Percentiles rank a stretch among this genome's conserved stretches.
Conservation (phyloP, 2,888 invertebrate genomes). For the Heliconius ethilla region DNA sequence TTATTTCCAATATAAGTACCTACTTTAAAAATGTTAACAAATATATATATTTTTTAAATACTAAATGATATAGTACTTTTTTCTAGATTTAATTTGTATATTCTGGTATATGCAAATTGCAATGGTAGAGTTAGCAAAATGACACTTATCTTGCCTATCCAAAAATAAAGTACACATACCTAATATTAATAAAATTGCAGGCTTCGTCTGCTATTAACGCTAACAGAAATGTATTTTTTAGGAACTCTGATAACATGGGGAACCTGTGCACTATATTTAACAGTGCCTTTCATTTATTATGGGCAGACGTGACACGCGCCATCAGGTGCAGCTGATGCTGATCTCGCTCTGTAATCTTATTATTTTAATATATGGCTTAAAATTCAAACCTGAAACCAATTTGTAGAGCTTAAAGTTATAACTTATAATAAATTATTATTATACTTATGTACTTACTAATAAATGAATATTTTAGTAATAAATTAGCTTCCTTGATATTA, state of each 20-base stretch:
- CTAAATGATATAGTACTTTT: too few species aligned
- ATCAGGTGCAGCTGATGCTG: constrained; percentile 2
- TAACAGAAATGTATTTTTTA: not conserved
- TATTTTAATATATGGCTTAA: not conserved
- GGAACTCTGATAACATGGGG: not conserved
- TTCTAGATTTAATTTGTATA: too few species aligned
- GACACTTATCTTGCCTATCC: not conserved
- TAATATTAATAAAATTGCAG: not conserved
- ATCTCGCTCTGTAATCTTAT: not conserved
- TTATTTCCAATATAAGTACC: too few species aligned
- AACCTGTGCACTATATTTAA: not conserved
- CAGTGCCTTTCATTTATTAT: not conserved
- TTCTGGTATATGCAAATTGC: not conserved
- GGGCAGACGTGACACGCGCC: not conserved
- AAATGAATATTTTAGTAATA: not conserved
- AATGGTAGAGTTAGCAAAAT: not conserved
- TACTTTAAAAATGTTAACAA: too few species aligned
- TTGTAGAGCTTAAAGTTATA: not conserved
- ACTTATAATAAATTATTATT: too few species aligned
- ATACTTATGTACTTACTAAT: too few species aligned
- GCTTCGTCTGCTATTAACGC: not conserved
- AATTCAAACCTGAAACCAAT: not conserved
- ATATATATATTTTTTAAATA: too few species aligned
- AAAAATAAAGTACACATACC: not conserved
- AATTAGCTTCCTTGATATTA: not conserved